These are phyloP conservation scores for Linurgus olivaceus DNA, from an alignment of 2,797 vertebrate species.

Conservation along the genomic window DNA sequence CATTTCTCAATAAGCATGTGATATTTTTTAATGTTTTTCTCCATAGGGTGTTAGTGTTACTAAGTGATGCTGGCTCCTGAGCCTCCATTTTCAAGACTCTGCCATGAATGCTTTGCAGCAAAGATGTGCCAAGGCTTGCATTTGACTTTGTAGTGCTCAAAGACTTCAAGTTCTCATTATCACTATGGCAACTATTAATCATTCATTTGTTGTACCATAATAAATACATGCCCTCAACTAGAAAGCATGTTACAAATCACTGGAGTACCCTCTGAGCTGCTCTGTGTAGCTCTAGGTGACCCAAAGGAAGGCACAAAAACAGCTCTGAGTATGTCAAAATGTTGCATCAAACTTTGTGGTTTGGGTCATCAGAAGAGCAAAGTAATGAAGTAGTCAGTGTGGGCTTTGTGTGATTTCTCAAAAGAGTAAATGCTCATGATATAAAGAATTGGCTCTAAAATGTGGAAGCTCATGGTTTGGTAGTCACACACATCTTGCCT, in stretches of 20 bases:
- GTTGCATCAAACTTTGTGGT: neutral
- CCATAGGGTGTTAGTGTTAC: neutral
- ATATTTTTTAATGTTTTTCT: slow-evolving; percentile 8
- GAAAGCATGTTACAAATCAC: slow-evolving; percentile 45
- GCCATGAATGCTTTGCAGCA: neutral
- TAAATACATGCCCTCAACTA: slow-evolving; percentile 54
- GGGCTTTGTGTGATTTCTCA: neutral
- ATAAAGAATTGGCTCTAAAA: neutral
- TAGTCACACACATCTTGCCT: neutral
- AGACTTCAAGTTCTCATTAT: slow-evolving; percentile 45
- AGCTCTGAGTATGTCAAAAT: neutral
- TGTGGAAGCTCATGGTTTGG: neutral
- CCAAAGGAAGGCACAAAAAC: slow-evolving; percentile 6
- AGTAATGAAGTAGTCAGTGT: neutral
- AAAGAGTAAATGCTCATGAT: neutral
- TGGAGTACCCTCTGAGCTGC: slow-evolving; percentile 17
- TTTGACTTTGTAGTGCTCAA: slow-evolving; percentile 11
- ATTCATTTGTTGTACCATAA: slow-evolving; percentile 44
- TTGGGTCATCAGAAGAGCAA: neutral
- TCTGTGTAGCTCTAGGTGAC: neutral
- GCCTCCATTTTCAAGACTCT: neutral
- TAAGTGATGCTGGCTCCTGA: neutral
- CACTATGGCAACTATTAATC: slow-evolving; percentile 65
- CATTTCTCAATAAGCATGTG: neutral
- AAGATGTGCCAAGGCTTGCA: slow-evolving; percentile 24